phyloP scores from a whole-genome alignment of 2,113 vertebrate genomes.

The Apistogramma diplotaenia region DNA sequence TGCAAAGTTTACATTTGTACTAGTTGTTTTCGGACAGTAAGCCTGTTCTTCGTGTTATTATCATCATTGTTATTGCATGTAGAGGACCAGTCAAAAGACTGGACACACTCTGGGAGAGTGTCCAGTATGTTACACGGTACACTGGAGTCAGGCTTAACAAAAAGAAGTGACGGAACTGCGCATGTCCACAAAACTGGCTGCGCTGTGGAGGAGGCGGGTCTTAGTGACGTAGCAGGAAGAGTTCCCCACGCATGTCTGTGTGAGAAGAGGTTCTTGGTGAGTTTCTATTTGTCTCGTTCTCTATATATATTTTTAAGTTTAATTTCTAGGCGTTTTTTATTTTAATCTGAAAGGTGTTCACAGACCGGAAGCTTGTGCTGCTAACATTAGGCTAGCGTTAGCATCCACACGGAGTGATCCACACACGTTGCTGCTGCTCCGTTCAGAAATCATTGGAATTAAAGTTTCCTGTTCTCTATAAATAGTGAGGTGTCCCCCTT shows the following conservation, averaged over 20 bases:
- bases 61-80: too few relatives aligned
- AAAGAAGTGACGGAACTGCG: slow-evolving; percentile 18
- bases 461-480: background rate
- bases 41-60: too few relatives aligned
- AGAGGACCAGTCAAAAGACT: too few relatives aligned
- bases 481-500: background rate
- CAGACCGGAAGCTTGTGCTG: background rate
- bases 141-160: background rate
- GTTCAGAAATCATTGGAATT: background rate
- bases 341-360: background rate
- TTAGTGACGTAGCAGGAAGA: slow-evolving; percentile 47
- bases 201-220: slow-evolving; percentile 23
- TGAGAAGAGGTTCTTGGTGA: background rate
- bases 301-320: background rate
- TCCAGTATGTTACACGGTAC: background rate
- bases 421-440: background rate
- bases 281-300: background rate
- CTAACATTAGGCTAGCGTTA: background rate
- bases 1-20: too few relatives aligned
- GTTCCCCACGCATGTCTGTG: background rate
- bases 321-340: background rate
- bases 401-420: background rate
- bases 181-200: slow-evolving; percentile 12
- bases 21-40: too few relatives aligned
- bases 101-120: too few relatives aligned